Evolutionary conservation across 2,797 vertebrate species (phyloP).

Genomic region (Syngnathus rostellatus): DNA sequence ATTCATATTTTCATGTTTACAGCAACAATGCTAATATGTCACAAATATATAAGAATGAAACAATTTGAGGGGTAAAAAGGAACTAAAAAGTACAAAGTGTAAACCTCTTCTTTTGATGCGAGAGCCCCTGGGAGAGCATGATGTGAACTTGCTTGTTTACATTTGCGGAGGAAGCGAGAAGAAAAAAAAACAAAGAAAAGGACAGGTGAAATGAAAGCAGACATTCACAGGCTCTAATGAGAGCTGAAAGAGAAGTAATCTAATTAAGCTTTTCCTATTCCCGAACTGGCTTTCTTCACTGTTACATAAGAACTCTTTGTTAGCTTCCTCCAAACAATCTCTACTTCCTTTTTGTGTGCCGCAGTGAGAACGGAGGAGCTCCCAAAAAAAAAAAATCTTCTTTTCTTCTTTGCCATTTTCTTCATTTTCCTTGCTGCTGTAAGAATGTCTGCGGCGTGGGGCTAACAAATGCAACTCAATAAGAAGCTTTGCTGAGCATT

Average conservation of each 20-base stretch:
- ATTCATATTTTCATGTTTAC: not conserved
- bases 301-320: slow-evolving; percentile 24
- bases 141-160: slow-evolving; percentile 5
- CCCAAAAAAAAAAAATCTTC: slow-evolving; percentile 7
- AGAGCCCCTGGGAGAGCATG: not conserved
- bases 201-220: slow-evolving; percentile 7
- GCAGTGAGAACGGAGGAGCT: slow-evolving; percentile 21
- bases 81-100: not conserved
- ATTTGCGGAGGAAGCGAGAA: slow-evolving; percentile 1
- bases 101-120: slow-evolving; percentile 3
- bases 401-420: slow-evolving; percentile 28
- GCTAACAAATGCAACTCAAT: not conserved
- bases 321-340: slow-evolving; percentile 29
- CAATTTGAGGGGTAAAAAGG: slow-evolving; percentile 1
- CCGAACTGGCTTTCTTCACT: not conserved
- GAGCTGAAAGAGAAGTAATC: slow-evolving; percentile 12
- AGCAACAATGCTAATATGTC: not conserved
- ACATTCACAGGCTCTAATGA: not conserved
- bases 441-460: not conserved
- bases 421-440: slow-evolving; percentile 18
- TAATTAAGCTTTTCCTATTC: slow-evolving; percentile 14
- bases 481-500: not conserved
- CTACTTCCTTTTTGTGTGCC: slow-evolving; percentile 21
- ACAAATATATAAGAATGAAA: not conserved
- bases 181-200: not conserved